Base-by-base conservation (phyloP, 2,888 invertebrate genomes). In the Tachystola acroxantha region DNA sequence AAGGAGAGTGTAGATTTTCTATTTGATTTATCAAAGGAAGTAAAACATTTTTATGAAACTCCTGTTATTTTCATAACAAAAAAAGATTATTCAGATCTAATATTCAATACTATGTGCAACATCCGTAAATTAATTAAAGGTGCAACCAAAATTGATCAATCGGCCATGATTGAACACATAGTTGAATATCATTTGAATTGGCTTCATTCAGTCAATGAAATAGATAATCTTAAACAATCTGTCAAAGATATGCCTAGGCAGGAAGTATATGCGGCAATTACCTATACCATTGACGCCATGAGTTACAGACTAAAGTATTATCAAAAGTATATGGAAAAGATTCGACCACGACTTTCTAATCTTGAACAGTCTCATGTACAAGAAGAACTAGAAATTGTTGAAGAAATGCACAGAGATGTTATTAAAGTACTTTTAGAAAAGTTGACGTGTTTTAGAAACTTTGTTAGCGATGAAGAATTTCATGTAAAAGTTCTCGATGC, bases 111-210 rank as follows among this genome's bases (percentile, higher is more conserved):
- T 1, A 51, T 82, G 60, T 80, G 84, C 36, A 50, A 45, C 7
- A 57, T 85, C 37, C 68, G 72, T 16, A 40, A 50, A 26, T 61
- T 65, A 26, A 45, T 82, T 24, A 48, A 53, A 39, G 54, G 53
- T 1, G 53, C 48, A 20, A 41, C 53, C 10, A 70, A 72, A 39
- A 43, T 49, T 14, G 31, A 14, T 30, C 10, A 32, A 26, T 26
- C 2, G 7, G 48, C 55, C 37, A 41, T 76, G 11, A 65, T 73
- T 25, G 76, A 84, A 44, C 40, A 46, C 3, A 64, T 86, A 40
- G 69, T 78, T 11, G 81, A 84, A 37, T 74, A 67, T 49, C 82
- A 86, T 52, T 53, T 85, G 29, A 66, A 75, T 47, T 86, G 86
- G 86, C 46, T 85, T 28, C 62, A 66, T 30, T 58, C 69, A 4